Evolutionary conservation across 2,113 vertebrate genomes (phyloP).

Genomic region (Leucopsar rothschildi): DNA sequence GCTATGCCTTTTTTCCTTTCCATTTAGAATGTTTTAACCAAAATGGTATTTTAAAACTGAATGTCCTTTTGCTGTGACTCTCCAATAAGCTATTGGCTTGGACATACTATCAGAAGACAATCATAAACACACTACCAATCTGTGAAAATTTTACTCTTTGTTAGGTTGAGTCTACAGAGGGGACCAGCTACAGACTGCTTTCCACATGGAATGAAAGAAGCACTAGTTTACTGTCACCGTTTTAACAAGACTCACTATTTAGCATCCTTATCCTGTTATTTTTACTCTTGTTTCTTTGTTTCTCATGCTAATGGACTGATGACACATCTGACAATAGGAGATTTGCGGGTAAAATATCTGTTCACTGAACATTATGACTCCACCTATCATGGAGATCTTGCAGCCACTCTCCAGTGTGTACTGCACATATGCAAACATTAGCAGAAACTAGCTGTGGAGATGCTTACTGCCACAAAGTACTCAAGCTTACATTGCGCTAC

Average conservation of each 20-base stretch:
- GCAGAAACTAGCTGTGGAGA: not conserved
- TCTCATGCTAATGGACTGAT: constrained; percentile 34
- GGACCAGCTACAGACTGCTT: not conserved
- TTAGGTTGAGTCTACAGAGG: not conserved
- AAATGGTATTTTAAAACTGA: not conserved
- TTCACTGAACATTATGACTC: not conserved
- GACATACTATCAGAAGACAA: not conserved
- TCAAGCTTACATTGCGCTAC: not conserved
- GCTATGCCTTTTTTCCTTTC: not conserved
- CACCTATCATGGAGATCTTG: not conserved
- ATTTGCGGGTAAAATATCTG: constrained; percentile 9
- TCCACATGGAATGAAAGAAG: not conserved
- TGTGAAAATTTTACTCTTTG: not conserved
- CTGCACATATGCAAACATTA: not conserved
- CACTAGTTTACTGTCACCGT: constrained; percentile 14
- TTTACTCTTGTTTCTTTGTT: constrained; percentile 53
- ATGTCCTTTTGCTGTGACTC: not conserved
- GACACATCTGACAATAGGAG: constrained; percentile 36
- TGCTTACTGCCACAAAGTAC: not conserved
- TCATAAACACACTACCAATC: not conserved
- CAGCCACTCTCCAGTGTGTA: not conserved
- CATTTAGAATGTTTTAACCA: not conserved
- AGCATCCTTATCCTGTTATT: constrained; percentile 46
- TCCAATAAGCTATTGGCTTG: not conserved
- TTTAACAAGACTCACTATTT: constrained; percentile 48